These are phyloP conservation scores for Eptatretus burgeri DNA, from an alignment of 2,113 vertebrate species.

Conservation along the genomic window DNA sequence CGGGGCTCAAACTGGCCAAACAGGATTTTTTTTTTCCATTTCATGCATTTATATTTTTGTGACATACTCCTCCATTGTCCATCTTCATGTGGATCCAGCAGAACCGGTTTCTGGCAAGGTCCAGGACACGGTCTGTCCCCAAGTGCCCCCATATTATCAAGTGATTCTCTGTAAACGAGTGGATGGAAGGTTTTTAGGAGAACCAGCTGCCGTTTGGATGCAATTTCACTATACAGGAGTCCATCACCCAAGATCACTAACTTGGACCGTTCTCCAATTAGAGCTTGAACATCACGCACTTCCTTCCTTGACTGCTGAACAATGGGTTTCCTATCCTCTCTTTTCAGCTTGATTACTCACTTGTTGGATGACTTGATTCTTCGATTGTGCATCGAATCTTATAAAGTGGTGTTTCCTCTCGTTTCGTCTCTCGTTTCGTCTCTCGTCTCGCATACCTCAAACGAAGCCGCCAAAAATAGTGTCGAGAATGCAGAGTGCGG, in stretches of 20 bases:
- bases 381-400: too few species aligned
- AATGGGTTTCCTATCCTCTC: too few species aligned
- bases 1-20: background rate
- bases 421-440: background rate
- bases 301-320: too few species aligned
- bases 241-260: conserved; percentile 8
- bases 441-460: background rate
- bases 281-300: background rate
- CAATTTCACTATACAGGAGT: conserved; percentile 9
- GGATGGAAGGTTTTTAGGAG: conserved; percentile 6
- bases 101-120: conserved; percentile 8
- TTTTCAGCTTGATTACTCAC: too few species aligned
- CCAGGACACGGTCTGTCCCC: conserved; percentile 8
- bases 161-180: conserved; percentile 5
- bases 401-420: too few species aligned
- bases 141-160: conserved; percentile 11
- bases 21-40: conserved; percentile 6
- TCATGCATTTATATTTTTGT: conserved; percentile 10
- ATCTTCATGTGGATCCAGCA: conserved; percentile 10
- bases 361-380: too few species aligned
- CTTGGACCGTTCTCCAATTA: conserved; percentile 9
- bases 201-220: conserved; percentile 7
- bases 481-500: background rate
- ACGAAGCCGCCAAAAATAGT: background rate
- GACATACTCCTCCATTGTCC: conserved; percentile 8